phyloP scores from a whole-genome alignment of 2,888 invertebrate species.

The Meta bourneti region DNA sequence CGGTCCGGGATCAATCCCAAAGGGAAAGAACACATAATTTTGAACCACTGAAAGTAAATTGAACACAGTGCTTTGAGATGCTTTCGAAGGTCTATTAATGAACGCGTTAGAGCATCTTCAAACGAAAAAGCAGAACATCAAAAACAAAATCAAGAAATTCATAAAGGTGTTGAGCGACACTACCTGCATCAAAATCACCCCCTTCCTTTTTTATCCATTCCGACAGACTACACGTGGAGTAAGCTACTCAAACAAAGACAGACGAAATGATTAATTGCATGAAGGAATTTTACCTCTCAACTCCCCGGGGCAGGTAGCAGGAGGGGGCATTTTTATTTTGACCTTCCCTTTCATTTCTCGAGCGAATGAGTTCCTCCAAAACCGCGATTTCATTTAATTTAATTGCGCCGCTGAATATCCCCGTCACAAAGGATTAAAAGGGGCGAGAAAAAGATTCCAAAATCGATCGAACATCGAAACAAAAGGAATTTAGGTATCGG shows the following conservation, averaged over 20 bases:
- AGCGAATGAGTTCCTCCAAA: not conserved
- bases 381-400: slow-evolving; percentile 1
- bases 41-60: not conserved
- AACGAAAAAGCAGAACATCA: not conserved
- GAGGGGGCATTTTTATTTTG: not conserved
- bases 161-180: not conserved
- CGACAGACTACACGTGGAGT: not conserved
- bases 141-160: not conserved
- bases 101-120: not conserved
- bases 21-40: too few relatives aligned
- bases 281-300: not conserved
- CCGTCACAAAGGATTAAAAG: not conserved
- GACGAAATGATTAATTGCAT: not conserved
- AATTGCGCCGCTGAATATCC: not conserved
- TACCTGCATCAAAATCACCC: not conserved
- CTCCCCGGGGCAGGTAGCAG: not conserved
- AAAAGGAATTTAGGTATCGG: not conserved
- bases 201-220: not conserved
- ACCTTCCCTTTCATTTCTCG: not conserved
- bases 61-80: not conserved
- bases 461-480: not conserved
- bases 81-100: not conserved
- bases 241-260: not conserved
- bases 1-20: too few relatives aligned
- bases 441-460: not conserved